Conservation (phyloP, 2,888 invertebrate genomes). For the Pristionchus entomophagus region DNA sequence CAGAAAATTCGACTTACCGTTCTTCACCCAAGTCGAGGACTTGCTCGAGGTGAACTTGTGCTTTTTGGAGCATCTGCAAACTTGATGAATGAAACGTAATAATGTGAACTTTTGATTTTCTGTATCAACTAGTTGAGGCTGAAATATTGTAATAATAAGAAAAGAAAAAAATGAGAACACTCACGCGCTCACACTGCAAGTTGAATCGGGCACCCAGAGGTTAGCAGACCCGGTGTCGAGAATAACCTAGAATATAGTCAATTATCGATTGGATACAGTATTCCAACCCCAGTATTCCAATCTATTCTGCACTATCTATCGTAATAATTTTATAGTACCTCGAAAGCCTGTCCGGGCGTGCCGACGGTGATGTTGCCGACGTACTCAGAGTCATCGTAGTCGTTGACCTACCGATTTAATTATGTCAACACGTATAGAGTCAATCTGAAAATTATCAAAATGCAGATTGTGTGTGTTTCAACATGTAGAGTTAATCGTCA, state of each 20-base stretch:
- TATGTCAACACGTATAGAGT: neutral
- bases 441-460: neutral
- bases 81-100: too few relatives aligned
- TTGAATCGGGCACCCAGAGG: too few relatives aligned
- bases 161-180: neutral
- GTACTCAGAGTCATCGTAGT: constrained; percentile 27
- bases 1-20: constrained; percentile 83
- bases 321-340: neutral
- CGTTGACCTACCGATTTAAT: neutral
- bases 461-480: neutral
- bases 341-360: constrained; percentile 24
- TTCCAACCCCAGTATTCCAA: too few relatives aligned
- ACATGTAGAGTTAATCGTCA: neutral
- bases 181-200: constrained; percentile 40
- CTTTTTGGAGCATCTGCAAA: constrained; percentile 57
- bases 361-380: too few relatives aligned
- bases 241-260: constrained; percentile 53
- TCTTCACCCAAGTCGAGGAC: constrained; percentile 87
- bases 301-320: neutral
- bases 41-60: constrained; percentile 91
- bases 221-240: too few relatives aligned
- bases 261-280: neutral
- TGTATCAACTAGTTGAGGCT: too few relatives aligned
- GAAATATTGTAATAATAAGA: neutral
- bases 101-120: too few relatives aligned